Conservation (phyloP, 2,888 invertebrate genomes). For the Sipunculus nudus region DNA sequence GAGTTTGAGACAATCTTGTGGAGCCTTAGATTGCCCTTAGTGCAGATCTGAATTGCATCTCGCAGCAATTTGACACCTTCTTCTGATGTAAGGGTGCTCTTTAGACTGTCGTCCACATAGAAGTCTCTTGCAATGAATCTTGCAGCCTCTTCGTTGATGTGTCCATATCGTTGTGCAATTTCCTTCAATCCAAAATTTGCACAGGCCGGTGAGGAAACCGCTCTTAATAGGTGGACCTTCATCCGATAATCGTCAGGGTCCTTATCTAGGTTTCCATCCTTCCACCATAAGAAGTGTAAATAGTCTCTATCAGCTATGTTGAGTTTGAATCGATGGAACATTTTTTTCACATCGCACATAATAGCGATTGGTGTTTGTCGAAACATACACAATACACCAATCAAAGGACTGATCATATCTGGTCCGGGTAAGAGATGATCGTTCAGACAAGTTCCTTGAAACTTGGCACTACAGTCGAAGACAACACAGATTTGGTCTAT, state of each 20-base stretch:
- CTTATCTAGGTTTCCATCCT: conserved; percentile 5
- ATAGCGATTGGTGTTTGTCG: conserved; percentile 21
- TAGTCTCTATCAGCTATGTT: conserved; percentile 14
- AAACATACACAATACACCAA: conserved; percentile 25
- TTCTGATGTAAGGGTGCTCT: conserved; percentile 9
- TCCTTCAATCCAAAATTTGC: conserved; percentile 16
- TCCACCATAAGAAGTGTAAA: conserved; percentile 27
- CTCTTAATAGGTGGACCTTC: conserved; percentile 11
- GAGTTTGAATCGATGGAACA: conserved; percentile 31
- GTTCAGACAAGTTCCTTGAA: conserved; percentile 23
- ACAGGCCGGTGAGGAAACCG: conserved; percentile 11
- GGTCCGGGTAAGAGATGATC: conserved; percentile 24
- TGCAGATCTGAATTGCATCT: conserved; percentile 11
- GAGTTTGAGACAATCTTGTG: conserved; percentile 34
- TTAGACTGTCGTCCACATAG: conserved; percentile 38
- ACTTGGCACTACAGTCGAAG: conserved; percentile 30
- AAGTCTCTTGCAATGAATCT: conserved; percentile 24
- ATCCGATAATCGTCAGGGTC: conserved; percentile 15
- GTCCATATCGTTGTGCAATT: background rate
- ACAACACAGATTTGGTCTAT: conserved; percentile 23
- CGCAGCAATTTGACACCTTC: conserved; percentile 13
- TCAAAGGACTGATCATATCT: conserved; percentile 23
- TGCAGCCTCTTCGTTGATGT: conserved; percentile 9
- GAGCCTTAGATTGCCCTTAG: conserved; percentile 27
- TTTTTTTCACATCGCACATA: conserved; percentile 29